These are phyloP conservation scores for Nasonia longicornis DNA, from an alignment of 1,140 invertebrate genomes.

Conservation along the genomic window DNA sequence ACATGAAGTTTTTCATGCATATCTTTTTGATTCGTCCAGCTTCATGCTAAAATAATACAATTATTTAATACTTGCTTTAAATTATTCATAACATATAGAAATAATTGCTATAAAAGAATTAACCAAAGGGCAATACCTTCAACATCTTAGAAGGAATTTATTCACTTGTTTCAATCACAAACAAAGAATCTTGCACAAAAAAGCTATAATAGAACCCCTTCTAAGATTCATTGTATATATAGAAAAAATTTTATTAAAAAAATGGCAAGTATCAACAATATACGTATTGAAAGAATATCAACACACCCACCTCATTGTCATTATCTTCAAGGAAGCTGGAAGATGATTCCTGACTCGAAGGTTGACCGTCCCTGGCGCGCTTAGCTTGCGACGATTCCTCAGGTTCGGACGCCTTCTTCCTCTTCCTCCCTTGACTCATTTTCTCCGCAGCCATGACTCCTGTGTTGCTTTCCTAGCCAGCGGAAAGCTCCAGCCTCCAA, in stretches of 20 bases:
- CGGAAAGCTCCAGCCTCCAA: too few species aligned
- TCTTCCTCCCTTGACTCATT: conserved; percentile 20
- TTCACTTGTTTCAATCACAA: too few species aligned
- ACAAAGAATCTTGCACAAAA: too few species aligned
- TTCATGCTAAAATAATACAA: conserved; percentile 56
- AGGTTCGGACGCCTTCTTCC: background rate
- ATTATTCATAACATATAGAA: too few species aligned
- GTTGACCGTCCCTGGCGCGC: conserved; percentile 7
- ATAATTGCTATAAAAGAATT: too few species aligned
- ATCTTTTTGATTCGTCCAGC: conserved; percentile 83
- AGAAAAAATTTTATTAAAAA: too few species aligned
- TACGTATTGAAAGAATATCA: background rate
- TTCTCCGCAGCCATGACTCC: conserved; percentile 23
- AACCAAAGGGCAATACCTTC: too few species aligned
- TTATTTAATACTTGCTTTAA: background rate
- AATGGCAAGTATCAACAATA: too few species aligned
- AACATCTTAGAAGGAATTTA: too few species aligned
- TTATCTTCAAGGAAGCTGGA: background rate
- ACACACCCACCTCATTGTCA: background rate
- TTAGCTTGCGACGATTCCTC: conserved; percentile 13
- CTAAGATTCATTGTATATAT: too few species aligned
- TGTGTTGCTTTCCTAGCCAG: background rate
- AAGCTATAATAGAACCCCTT: too few species aligned
- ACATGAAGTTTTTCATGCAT: conserved; percentile 91
- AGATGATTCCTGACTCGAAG: background rate